Base-by-base conservation (phyloP, 2,888 invertebrate genomes). In the Drosophila meridionalis region DNA sequence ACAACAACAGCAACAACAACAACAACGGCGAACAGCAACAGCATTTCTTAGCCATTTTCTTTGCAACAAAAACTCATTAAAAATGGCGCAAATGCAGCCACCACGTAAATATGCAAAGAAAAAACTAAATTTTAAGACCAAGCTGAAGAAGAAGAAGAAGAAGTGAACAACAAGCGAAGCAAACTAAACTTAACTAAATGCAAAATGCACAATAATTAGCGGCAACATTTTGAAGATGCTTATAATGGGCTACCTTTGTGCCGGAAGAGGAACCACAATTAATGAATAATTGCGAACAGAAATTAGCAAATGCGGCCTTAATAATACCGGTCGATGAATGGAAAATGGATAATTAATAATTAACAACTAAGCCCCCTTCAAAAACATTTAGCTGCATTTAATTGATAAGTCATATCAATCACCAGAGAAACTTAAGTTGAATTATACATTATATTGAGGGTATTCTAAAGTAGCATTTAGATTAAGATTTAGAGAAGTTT, bases 171-270 rank as follows among this genome's bases (percentile, higher is more conserved):
- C 32, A 45, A 43, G 32, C 45, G 30, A 69, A 52, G 20, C 56
- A 42, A 56, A 30, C 56, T 57, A 61, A 66, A 63, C 52, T 20
- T 28, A 63, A 75, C 64, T 66, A 72, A 78, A 70, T 78, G 78
- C 63, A 76, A 84, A 85, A 77, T 79, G 73, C 81, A 83, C 84
- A 87, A 87, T 84, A 84, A 87, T 87, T 87, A 87, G 79, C 81
- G 58, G 70, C 73, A 77, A 34, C 53, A 64, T 59, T 83, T 76
- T 52, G 78, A 85, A 83, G 70, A 56, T 58, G 78, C 58, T 82
- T 79, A 50, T 8, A 40, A 48, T 55, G 53, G 52, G 61, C 47
- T 3, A 26, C 45, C 57, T 76, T 79, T 73, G 65, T 68, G 67
- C 69, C 42, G 68, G 43, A 45, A 28, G 47, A 58, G 42, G 43